Base-by-base conservation (phyloP, 2,797 vertebrate species). In the Streptopelia turtur region DNA sequence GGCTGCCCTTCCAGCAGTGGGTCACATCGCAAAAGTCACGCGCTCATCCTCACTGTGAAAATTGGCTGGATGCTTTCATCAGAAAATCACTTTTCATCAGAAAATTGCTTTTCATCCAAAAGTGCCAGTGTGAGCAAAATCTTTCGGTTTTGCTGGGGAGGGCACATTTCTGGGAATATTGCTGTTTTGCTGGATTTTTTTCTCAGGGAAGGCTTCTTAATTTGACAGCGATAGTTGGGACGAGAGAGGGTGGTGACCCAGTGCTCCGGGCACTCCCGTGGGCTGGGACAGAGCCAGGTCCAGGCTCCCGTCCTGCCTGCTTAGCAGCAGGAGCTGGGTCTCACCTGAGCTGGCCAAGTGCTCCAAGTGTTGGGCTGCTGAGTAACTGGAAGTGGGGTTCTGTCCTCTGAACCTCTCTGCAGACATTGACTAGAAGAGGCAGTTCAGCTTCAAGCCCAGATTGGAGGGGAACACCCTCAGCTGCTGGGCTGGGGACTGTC, bases 1-100 rank as follows among this genome's bases (percentile, higher is more conserved):
- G 63, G 21, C 66, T 85, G 71, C 63, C 37, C 13, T 83, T 64
- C 77, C 45, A 23, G 20, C 49, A 39, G 75, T 1, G 6, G 55
- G 41, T 59, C 60, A 24, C 31, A 1, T 21, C 1, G 0, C 64
- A 37, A 7, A 68, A 66, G 60, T 45, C n/a, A 1, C 0, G 5
- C 21, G 1, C 39, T 84, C 31, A 15, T 35, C 47, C 66, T 15
- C 12, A 24, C 78, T 63, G 77, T 25, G 78, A 91, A 80, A 89
- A 94, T n/a, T 13, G 37, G 16, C 56, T 87, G 78, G 87, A 30
- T 55, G 33, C 68, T 85, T 87, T 76, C 30, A 47, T 37, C 71
- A 74, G 43, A 79, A 91, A 79, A 87, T 41, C 28, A 10, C 68
- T 93, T 89, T n/a, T 83, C 78, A 57, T 90, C 86, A 83, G 65